phyloP scores from a whole-genome alignment of 1,140 invertebrate genomes.

The Sinonovacula constricta region DNA sequence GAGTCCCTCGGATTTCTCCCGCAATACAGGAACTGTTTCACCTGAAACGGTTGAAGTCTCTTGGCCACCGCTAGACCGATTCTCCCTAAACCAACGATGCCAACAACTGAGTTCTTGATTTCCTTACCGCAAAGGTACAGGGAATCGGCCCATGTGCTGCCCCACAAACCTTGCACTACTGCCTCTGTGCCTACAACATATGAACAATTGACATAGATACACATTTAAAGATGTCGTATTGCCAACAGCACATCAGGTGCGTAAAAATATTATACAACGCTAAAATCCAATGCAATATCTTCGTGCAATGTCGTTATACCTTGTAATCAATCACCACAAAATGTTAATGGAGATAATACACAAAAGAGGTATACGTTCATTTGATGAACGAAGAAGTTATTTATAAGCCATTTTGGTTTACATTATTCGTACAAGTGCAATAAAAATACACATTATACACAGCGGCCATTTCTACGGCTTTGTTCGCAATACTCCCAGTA shows the following conservation, averaged over 20 bases:
- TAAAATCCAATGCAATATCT: too few relatives aligned
- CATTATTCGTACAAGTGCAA: not conserved
- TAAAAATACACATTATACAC: not conserved
- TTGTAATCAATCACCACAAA: too few relatives aligned
- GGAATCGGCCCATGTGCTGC: constrained; percentile 92
- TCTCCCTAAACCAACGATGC: constrained; percentile 89
- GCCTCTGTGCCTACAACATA: constrained; percentile 31
- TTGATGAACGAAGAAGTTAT: not conserved
- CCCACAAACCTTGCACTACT: constrained; percentile 69
- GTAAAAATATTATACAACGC: not conserved
- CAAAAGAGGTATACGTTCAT: not conserved
- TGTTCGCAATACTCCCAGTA: not conserved
- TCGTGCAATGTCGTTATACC: too few relatives aligned
- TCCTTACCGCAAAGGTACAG: constrained; percentile 93
- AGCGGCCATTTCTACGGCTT: not conserved
- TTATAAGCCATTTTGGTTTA: not conserved
- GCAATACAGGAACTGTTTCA: constrained; percentile 85
- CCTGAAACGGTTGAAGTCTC: constrained; percentile 86
- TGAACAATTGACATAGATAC: not conserved
- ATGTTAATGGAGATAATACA: not conserved
- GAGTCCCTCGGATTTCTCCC: constrained; percentile 84
- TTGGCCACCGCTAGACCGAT: constrained; percentile 85
- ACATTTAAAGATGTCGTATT: not conserved
- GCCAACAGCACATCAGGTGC: not conserved
- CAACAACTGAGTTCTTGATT: constrained; percentile 88